Percentiles rank a stretch among this genome's conserved stretches.
Conservation (phyloP, 1,140 invertebrate species). For the Meloidogyne chitwoodi region DNA sequence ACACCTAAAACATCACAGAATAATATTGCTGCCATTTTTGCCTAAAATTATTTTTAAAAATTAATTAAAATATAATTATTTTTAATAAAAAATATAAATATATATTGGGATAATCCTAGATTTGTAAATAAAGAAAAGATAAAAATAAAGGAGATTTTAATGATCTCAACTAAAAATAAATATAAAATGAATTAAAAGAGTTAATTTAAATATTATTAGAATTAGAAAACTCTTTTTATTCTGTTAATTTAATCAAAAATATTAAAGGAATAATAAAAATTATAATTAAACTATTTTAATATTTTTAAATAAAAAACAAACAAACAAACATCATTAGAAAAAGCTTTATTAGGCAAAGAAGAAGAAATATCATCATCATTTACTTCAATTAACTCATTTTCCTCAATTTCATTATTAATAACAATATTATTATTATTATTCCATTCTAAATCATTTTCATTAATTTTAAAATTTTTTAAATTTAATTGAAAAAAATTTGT, state of each 20-base stretch:
- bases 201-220: too few relatives aligned
- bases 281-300: too few relatives aligned
- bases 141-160: too few relatives aligned
- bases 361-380: neutral
- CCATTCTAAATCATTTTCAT: neutral
- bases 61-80: neutral
- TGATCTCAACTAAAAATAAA: too few relatives aligned
- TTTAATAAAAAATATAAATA: neutral
- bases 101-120: too few relatives aligned
- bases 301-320: neutral
- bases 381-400: neutral
- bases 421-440: neutral
- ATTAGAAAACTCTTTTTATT: too few relatives aligned
- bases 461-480: neutral
- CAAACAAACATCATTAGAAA: neutral
- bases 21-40: slow-evolving; percentile 34
- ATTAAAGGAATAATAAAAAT: too few relatives aligned
- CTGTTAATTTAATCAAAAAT: too few relatives aligned
- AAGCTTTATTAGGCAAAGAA: neutral
- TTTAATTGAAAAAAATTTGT: neutral
- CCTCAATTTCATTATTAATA: neutral
- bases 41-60: slow-evolving; percentile 11
- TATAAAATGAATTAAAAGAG: too few relatives aligned
- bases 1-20: slow-evolving; percentile 50
- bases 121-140: too few relatives aligned